Conservation (phyloP, 1,140 invertebrate genomes). For the Planococcus citri region DNA sequence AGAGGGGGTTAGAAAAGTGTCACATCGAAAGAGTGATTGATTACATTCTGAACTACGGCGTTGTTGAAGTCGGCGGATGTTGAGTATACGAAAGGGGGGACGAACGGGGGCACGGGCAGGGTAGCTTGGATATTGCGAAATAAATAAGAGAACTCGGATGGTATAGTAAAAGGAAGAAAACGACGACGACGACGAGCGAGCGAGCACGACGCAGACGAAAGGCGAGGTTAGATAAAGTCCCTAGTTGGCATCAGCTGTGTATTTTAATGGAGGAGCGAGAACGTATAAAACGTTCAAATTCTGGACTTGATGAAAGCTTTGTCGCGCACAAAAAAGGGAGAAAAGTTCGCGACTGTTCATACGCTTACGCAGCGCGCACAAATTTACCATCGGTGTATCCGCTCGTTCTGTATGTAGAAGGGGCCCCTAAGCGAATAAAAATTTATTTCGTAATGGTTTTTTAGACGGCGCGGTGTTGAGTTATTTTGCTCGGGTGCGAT, state of each 20-base stretch:
- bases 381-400: too few relatives aligned
- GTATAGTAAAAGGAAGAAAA: constrained; percentile 2
- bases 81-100: background rate
- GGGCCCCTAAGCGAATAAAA: too few relatives aligned
- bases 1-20: constrained; percentile 9
- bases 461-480: too few relatives aligned
- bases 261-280: constrained; percentile 14
- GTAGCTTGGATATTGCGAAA: constrained; percentile 13
- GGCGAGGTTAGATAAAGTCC: constrained; percentile 13
- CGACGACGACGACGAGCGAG: background rate
- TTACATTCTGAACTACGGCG: constrained; percentile 19
- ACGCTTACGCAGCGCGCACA: too few relatives aligned
- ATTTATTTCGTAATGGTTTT: too few relatives aligned
- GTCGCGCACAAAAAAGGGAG: background rate
- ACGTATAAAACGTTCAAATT: constrained; percentile 2
- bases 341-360: background rate
- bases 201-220: background rate
- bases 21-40: constrained; percentile 19
- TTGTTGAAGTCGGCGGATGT: constrained; percentile 13
- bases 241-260: constrained; percentile 19
- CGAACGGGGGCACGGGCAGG: background rate
- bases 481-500: too few relatives aligned
- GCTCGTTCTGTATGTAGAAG: too few relatives aligned
- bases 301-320: constrained; percentile 16
- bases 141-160: constrained; percentile 14